Base-by-base conservation (phyloP, 1,140 invertebrate genomes). In the Mactra quadrangularis region DNA sequence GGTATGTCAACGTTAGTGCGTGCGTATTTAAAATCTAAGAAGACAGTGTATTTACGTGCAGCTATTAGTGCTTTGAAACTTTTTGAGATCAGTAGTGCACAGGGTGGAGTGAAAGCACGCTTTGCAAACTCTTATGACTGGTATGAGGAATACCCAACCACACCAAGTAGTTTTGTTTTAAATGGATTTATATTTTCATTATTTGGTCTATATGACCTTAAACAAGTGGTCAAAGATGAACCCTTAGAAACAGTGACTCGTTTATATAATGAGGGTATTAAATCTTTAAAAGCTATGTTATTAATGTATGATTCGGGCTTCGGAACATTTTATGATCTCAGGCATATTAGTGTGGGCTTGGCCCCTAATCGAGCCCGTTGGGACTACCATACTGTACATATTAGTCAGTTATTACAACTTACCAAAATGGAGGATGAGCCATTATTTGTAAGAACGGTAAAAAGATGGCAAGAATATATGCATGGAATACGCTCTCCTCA, bases 171-270 rank as follows among this genome's bases (percentile, higher is more conserved):
- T 3, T 99, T 98, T 93, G 98, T 99, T 11, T 95, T 99, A 1
- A 99, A 99, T 93, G 99, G 99, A 35, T 99, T 99, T 93, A 99
- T 99, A 87, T 99, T 99, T 93, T 98, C 98, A 0, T 94, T 99
- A 1, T 95, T 99, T 74, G 99, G 99, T 3, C 94, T 99, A 0
- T 99, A 99, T 91, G 98, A 99, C 94, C 93, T 99, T 33, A 95
- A 96, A 87, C 95, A 95, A 88, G 95, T 89, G 25, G 89, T 88
- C 11, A 47, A 55, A 11, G 88, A 84, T 11, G 76, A 87, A 19
- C 81, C 85, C 22, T 75, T 85, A 6, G 82, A 85, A 22, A 83
- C 70, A 72, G 91, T 91, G 0, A 82, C 87, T 62, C 77, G 95
- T 84, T 94, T 99, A 41, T 99, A 96, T 91, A 94, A 96, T 84